Base-by-base conservation (phyloP, 2,113 vertebrate species). In the Chiloscyllium plagiosum region DNA sequence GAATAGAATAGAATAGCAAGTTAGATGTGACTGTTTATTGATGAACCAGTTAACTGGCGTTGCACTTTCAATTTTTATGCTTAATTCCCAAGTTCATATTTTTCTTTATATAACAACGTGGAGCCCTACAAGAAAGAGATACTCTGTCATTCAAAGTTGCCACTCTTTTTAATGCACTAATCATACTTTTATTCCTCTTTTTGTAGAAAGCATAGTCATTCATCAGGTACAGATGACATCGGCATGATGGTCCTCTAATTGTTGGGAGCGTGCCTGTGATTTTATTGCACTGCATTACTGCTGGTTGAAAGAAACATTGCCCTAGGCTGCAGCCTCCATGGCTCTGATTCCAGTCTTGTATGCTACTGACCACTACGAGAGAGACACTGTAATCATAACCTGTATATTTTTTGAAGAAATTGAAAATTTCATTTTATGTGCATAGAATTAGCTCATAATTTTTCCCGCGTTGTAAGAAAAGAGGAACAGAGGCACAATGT, bases 201-300 rank as follows among this genome's bases (percentile, higher is more conserved):
- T 97, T 97, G 24, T 97, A 98, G 98, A 98, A 97, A 98, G 98
- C 96, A 97, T 98, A 98, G 96, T 98, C 97, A 98, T 98, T 97
- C 98, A 98, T 97, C 98, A 98, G 97, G 97, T 98, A 97, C 98
- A 97, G 76, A 97, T 98, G 97, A 98, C 97, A 97, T 97, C 98
- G 96, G 97, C 98, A 98, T 98, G 98, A 98, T 96, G 96, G 96
- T 65, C 50, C 72, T 95, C 52, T 52, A n/a, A 65, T 56, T 86
- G 69, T 12, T 95, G 94, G 94, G 69, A 95, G 69, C 47, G 19
- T 96, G 56, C 86, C 33, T 93, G 86, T 72, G 47, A 90, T 78
- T 42, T 37, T 92, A 26, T 42, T 72, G 85, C 66, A 72, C 85
- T 56, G 66, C 24, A 22, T 56, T 56, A 76, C 66, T 80, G 96